Percentiles rank a stretch among this genome's conserved stretches.
phyloP scores from a whole-genome alignment of 2,797 vertebrate genomes.

The Epinephelus awoara region DNA sequence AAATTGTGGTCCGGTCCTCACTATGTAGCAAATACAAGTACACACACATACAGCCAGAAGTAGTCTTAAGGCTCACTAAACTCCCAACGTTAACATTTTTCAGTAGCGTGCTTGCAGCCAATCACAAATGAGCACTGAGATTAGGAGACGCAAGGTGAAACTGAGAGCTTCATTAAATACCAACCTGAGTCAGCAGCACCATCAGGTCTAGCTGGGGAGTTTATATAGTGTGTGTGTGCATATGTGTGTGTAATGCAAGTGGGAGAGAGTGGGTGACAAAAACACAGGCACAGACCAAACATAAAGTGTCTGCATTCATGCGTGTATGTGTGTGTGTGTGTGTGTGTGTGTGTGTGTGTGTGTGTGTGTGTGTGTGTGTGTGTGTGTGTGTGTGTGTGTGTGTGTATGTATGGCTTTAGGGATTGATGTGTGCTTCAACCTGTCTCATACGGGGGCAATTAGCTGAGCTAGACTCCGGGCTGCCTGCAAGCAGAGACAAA shows the following conservation, averaged over 20 bases:
- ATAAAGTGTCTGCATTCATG: constrained; percentile 54
- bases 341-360: constrained; percentile 36
- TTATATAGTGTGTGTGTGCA: constrained; percentile 38
- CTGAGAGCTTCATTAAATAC: constrained; percentile 86
- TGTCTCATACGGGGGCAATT: constrained; percentile 79
- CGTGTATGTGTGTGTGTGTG: neutral
- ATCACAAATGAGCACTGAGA: constrained; percentile 71
- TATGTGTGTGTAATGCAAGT: constrained; percentile 39
- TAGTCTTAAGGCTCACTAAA: constrained; percentile 65
- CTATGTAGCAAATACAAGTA: neutral
- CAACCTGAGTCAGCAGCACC: constrained; percentile 86
- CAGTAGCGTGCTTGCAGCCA: constrained; percentile 57
- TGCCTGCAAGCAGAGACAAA: constrained; percentile 74
- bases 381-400: constrained; percentile 30
- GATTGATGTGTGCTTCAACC: constrained; percentile 60
- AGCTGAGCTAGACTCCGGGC: constrained; percentile 68
- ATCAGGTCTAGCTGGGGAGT: constrained; percentile 66
- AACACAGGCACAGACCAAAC: constrained; percentile 44
- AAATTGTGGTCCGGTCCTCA: too few relatives aligned
- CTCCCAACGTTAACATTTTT: constrained; percentile 74
- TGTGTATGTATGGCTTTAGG: constrained; percentile 48
- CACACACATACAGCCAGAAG: constrained; percentile 31
- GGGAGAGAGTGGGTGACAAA: constrained; percentile 66
- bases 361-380: constrained; percentile 40
- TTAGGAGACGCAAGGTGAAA: constrained; percentile 81